These are phyloP conservation scores for Nyctalus aviator DNA, from an alignment of 2,797 vertebrate species.

Conservation along the genomic window DNA sequence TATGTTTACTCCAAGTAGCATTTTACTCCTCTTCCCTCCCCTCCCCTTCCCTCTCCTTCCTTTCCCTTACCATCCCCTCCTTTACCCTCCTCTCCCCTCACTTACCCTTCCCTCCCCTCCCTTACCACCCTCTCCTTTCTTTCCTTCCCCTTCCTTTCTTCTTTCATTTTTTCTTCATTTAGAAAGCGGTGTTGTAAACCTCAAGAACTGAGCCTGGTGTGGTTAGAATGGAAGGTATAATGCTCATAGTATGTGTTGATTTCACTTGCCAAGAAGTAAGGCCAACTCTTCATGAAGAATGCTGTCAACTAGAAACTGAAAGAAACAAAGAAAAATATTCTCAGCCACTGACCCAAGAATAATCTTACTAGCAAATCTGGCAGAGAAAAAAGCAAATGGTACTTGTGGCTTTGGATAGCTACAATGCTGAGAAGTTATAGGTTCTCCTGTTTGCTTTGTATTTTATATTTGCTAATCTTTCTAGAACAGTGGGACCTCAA, in stretches of 20 bases:
- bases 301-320: conserved; percentile 1
- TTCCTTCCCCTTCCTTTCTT: neutral
- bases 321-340: conserved; percentile 58
- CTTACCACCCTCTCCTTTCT: too few relatives aligned
- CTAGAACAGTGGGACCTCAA: conserved; percentile 30
- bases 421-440: conserved; percentile 56
- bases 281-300: neutral
- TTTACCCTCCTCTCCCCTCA: too few relatives aligned
- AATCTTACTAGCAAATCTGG: conserved; percentile 54
- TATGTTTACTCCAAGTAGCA: too few relatives aligned
- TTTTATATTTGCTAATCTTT: conserved; percentile 49
- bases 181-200: neutral
- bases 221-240: neutral
- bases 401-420: conserved; percentile 65
- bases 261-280: conserved; percentile 29
- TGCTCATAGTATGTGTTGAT: neutral
- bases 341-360: conserved; percentile 54
- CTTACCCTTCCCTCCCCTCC: too few relatives aligned
- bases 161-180: neutral
- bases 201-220: neutral
- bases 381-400: conserved; percentile 54
- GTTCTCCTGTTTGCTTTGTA: conserved; percentile 63
- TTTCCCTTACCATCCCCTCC: fast-evolving
- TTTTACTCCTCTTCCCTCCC: too few relatives aligned
- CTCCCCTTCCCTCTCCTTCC: too few relatives aligned